phyloP scores from a whole-genome alignment of 2,888 invertebrate genomes.

The Hybos culiciformis region DNA sequence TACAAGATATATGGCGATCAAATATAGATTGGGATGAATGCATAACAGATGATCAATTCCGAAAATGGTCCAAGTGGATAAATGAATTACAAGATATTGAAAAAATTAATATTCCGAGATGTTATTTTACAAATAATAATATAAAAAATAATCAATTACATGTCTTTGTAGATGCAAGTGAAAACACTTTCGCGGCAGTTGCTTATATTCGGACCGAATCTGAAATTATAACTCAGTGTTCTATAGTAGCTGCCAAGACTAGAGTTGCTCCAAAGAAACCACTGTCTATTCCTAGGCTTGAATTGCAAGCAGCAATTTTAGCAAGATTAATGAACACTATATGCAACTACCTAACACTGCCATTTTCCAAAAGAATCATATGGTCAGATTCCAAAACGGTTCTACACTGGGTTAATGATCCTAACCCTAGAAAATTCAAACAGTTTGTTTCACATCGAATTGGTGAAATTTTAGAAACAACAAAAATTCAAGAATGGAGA shows the following conservation, averaged over 20 bases:
- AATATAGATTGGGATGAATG: constrained; percentile 13
- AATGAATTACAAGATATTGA: constrained; percentile 3
- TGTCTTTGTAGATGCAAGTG: constrained; percentile 3
- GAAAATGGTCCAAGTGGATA: constrained; percentile 8
- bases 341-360: constrained; percentile 1
- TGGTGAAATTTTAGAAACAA: constrained; percentile 13
- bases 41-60: constrained; percentile 7
- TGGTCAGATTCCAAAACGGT: constrained; percentile 13
- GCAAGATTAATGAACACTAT: neutral
- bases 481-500: neutral
- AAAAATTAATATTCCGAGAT: constrained; percentile 11
- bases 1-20: constrained; percentile 14
- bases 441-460: constrained; percentile 15
- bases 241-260: constrained; percentile 3
- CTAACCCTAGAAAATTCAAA: constrained; percentile 12
- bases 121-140: constrained; percentile 7
- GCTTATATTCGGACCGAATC: neutral
- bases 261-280: constrained; percentile 4
- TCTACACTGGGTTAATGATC: constrained; percentile 11
- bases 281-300: constrained; percentile 8
- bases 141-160: constrained; percentile 4
- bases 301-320: constrained; percentile 2
- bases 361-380: neutral
- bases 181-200: neutral
- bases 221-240: neutral